These are phyloP conservation scores for Archips xylosteana DNA, from an alignment of 2,888 invertebrate genomes.

Conservation along the genomic window DNA sequence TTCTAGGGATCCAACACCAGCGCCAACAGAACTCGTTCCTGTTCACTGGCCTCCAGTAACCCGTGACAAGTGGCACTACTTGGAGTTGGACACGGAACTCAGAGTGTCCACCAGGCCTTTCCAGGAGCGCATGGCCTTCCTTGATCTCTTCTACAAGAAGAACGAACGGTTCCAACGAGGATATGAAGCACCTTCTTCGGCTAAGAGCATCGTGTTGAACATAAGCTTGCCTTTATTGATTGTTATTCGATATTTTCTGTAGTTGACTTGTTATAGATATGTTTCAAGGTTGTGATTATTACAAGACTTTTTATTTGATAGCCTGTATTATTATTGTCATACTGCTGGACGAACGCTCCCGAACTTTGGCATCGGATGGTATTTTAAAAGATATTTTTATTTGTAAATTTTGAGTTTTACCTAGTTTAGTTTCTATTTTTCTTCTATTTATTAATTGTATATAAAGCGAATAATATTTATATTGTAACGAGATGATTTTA, in stretches of 20 bases:
- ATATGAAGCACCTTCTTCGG: neutral
- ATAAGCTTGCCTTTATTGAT: neutral
- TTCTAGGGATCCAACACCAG: slow-evolving; percentile 61
- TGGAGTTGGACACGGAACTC: slow-evolving; percentile 40
- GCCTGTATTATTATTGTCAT: no score
- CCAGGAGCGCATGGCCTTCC: slow-evolving; percentile 42
- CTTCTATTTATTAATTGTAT: no score
- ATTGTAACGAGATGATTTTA: no score
- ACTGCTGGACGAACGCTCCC: no score
- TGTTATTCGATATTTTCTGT: neutral
- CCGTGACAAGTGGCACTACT: slow-evolving; percentile 37
- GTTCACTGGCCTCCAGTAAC: slow-evolving; percentile 47
- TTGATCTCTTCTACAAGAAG: slow-evolving; percentile 44
- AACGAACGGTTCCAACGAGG: slow-evolving; percentile 20
- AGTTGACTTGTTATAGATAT: neutral
- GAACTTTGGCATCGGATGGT: no score
- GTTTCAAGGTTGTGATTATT: neutral
- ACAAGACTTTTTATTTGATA: no score
- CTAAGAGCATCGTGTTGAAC: neutral
- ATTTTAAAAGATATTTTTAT: no score
- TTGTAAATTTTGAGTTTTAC: no score
- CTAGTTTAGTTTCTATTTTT: no score
- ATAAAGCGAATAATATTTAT: no score
- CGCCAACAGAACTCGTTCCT: slow-evolving; percentile 54
- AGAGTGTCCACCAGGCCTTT: slow-evolving; percentile 38